phyloP scores from a whole-genome alignment of 2,797 vertebrate genomes.

The Chelon labrosus region DNA sequence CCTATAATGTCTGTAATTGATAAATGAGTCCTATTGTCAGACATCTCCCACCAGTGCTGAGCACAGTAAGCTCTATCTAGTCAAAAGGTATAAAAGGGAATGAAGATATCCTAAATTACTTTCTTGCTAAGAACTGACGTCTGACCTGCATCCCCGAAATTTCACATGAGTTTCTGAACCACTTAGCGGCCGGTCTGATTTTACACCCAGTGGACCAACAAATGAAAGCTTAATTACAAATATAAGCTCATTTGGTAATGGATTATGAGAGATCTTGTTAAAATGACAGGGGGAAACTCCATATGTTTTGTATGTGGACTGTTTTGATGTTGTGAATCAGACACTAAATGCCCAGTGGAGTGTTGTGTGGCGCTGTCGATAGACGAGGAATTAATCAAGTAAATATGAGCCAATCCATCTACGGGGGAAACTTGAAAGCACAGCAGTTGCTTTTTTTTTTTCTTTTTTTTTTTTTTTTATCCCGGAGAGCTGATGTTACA shows the following conservation, averaged over 20 bases:
- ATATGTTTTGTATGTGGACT: constrained; percentile 42
- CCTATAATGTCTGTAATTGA: constrained; percentile 71
- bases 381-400: constrained; percentile 47
- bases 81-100: constrained; percentile 48
- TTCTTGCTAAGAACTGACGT: constrained; percentile 36
- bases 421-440: constrained; percentile 32
- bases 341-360: constrained; percentile 57
- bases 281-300: constrained; percentile 4
- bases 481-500: constrained; percentile 42
- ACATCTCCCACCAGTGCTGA: constrained; percentile 34
- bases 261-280: constrained; percentile 38
- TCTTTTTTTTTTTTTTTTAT: constrained; percentile 51
- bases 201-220: constrained; percentile 74
- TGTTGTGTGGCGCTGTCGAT: constrained; percentile 51
- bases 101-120: constrained; percentile 30
- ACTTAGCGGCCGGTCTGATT: constrained; percentile 70
- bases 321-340: constrained; percentile 51
- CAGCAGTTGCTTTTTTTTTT: constrained; percentile 60
- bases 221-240: constrained; percentile 68
- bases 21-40: constrained; percentile 66
- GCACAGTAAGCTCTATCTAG: constrained; percentile 37
- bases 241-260: constrained; percentile 50
- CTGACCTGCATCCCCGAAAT: constrained; percentile 59
- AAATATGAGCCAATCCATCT: constrained; percentile 42
- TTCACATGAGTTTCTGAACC: constrained; percentile 71